Evolutionary conservation across 1,140 invertebrate species (phyloP).

Genomic region (Aphelinus certus): DNA sequence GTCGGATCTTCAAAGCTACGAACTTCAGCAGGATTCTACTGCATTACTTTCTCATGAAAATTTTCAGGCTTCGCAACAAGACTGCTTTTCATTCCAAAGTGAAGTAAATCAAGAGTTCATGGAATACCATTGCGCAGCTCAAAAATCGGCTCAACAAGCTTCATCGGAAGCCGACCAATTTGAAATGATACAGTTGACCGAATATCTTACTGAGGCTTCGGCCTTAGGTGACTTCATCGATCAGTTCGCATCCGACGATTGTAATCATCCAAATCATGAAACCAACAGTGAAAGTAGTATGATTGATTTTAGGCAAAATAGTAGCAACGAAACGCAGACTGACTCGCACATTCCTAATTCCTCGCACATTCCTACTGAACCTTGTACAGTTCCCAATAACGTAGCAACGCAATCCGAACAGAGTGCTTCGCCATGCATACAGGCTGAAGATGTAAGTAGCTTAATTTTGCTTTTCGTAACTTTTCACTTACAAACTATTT

Average conservation of each 20-base stretch:
- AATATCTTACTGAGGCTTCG: background rate
- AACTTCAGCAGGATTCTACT: conserved; percentile 1
- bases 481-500: too few species aligned
- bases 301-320: conserved; percentile 22
- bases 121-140: background rate
- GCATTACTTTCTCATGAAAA: conserved; percentile 20
- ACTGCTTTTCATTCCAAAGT: conserved; percentile 13
- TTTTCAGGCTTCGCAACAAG: conserved; percentile 21
- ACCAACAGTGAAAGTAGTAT: background rate
- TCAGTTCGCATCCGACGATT: conserved; percentile 18
- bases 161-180: background rate
- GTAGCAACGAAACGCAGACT: conserved; percentile 35
- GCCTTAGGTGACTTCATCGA: conserved; percentile 11
- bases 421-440: conserved; percentile 45
- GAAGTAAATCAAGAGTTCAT: conserved; percentile 3
- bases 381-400: conserved; percentile 54
- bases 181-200: background rate
- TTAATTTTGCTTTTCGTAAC: conserved; percentile 21
- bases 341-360: conserved; percentile 18
- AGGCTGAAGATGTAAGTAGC: conserved; percentile 58
- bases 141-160: background rate
- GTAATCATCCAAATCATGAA: conserved; percentile 15
- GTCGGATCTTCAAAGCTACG: conserved; percentile 4
- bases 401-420: conserved; percentile 54
- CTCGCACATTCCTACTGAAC: conserved; percentile 29